phyloP scores from a whole-genome alignment of 1,140 invertebrate species.

The Oryzaephilus surinamensis region DNA sequence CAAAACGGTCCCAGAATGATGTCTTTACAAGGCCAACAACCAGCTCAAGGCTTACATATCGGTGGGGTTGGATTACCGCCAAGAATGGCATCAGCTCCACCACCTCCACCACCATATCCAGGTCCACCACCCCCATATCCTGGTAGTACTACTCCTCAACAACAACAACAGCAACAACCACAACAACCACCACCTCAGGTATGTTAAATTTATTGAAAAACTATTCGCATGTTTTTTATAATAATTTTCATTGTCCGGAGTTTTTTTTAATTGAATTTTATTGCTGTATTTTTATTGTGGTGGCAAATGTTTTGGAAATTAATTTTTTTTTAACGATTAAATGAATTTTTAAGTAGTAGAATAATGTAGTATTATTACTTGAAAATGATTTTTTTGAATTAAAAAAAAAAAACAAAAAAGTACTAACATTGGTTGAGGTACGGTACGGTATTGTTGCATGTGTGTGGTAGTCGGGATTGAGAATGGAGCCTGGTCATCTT shows the following conservation, averaged over 20 bases:
- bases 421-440: slow-evolving; percentile 22
- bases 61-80: slow-evolving; percentile 26
- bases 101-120: slow-evolving; percentile 51
- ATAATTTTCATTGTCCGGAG: no score
- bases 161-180: slow-evolving; percentile 15
- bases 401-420: no score
- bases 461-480: slow-evolving; percentile 38
- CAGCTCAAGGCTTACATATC: slow-evolving; percentile 29
- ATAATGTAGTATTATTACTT: no score
- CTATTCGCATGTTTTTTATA: background rate
- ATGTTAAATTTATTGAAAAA: background rate
- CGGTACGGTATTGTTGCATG: slow-evolving; percentile 36
- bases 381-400: no score
- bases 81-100: slow-evolving; percentile 29
- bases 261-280: no score
- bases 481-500: slow-evolving; percentile 30
- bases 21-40: slow-evolving; percentile 15
- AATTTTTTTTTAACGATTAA: no score
- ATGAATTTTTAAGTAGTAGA: no score
- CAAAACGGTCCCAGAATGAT: slow-evolving; percentile 23
- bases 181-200: background rate
- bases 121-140: slow-evolving; percentile 56
- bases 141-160: slow-evolving; percentile 38
- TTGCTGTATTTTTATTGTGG: no score
- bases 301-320: no score